These are phyloP conservation scores for Brachionus manjavacas DNA, from an alignment of 1,140 invertebrate genomes.

Conservation along the genomic window DNA sequence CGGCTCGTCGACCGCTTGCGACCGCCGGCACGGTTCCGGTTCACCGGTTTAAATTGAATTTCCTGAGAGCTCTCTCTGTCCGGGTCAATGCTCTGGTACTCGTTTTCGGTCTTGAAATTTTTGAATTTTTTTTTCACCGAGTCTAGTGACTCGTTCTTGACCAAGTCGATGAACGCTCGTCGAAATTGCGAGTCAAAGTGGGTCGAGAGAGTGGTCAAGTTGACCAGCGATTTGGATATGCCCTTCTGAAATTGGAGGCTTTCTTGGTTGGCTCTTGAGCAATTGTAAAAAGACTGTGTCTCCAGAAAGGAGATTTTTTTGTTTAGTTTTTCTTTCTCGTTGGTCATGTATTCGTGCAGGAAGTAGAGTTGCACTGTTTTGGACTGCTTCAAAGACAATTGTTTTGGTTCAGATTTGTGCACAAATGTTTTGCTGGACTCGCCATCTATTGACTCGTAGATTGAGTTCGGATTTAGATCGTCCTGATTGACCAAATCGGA, in stretches of 20 bases:
- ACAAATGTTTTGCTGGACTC: not conserved
- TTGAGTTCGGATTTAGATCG: not conserved
- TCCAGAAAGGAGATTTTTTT: constrained; percentile 3
- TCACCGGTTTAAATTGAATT: not conserved
- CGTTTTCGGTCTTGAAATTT: not conserved
- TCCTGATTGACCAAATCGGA: not conserved
- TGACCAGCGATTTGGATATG: not conserved
- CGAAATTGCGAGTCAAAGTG: not conserved
- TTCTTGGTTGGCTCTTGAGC: constrained; percentile 7
- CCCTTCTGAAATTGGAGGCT: not conserved
- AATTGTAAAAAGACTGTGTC: constrained; percentile 4
- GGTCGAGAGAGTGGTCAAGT: not conserved
- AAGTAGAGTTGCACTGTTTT: constrained; percentile 18
- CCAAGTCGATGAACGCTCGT: not conserved
- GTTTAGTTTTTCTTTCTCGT: constrained; percentile 7
- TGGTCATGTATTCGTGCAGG: not conserved
- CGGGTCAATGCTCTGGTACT: not conserved
- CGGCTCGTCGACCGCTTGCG: not conserved
- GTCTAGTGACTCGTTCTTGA: constrained; percentile 14
- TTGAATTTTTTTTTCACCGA: constrained; percentile 18
- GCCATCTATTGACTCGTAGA: constrained; percentile 30
- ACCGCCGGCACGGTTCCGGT: not conserved
- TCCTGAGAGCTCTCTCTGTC: not conserved
- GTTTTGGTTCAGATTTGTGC: not conserved
- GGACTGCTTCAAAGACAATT: not conserved